A percentile compares a stretch with the other conserved stretches of the same genome.
Conservation (phyloP, 2,888 invertebrate species). For the Galeopsomyia nigrocyanea region DNA sequence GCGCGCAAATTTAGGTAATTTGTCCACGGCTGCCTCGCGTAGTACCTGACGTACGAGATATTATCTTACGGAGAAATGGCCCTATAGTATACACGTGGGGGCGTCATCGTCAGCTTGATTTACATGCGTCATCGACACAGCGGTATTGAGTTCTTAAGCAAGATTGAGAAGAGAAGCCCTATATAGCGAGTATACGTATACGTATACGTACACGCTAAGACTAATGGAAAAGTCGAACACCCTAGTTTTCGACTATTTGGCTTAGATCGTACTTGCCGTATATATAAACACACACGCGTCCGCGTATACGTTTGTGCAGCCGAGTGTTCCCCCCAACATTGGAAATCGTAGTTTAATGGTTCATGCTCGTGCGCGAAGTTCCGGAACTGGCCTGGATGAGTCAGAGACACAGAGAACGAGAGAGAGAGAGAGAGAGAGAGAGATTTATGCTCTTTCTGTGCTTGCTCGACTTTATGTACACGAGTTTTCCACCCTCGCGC, state of each 20-base stretch:
- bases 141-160: slow-evolving; percentile 40
- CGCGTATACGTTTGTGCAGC: slow-evolving; percentile 18
- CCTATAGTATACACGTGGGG: neutral
- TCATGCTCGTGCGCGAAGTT: slow-evolving; percentile 23
- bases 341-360: slow-evolving; percentile 46
- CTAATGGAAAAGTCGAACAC: slow-evolving; percentile 42
- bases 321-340: neutral
- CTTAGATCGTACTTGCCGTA: neutral
- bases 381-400: slow-evolving; percentile 19
- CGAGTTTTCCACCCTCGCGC: slow-evolving; percentile 32
- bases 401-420: neutral
- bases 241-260: slow-evolving; percentile 36
- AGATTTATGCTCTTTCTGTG: slow-evolving; percentile 38
- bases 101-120: slow-evolving; percentile 33
- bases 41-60: slow-evolving; percentile 39
- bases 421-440: neutral
- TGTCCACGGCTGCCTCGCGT: slow-evolving; percentile 15
- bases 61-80: slow-evolving; percentile 41
- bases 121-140: slow-evolving; percentile 46
- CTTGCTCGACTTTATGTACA: slow-evolving; percentile 21
- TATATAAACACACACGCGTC: neutral
- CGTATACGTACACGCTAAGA: slow-evolving; percentile 16
- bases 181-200: neutral
- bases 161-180: neutral
- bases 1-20: slow-evolving; percentile 41